Evolutionary conservation across 2,888 invertebrate genomes (phyloP), one percentile per base, ranked within the genome.

Genomic region (Peribatodes rhomboidaria): DNA sequence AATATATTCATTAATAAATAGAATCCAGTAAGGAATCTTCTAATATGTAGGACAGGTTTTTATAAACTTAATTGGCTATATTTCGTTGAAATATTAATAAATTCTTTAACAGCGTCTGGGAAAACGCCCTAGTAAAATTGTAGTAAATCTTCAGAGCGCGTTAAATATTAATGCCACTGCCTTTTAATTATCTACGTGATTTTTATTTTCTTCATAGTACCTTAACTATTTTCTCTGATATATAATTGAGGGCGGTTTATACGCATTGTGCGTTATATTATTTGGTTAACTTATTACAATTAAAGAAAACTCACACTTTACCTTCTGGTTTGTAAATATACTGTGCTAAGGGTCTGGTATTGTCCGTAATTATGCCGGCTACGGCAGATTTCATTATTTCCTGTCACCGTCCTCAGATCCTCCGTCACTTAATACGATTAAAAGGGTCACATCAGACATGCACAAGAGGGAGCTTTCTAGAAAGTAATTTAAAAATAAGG

Each of bases 391-490:
- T 87, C 83, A 88, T 88, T 87, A 86, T 85, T 81, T 82, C 83
- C 75, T 83, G 81, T 84, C 83, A 80, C 77, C 84, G 82, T 80
- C 78, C 79, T 79, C 77, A 77, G 79, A 81, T 81, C 82, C 83
- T 80, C 78, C 78, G 78, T 82, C 83, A 84, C 79, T 83, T 87
- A 86, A 89, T 86, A 78, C 83, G 82, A 87, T 89, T 88, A 86
- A 85, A 86, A 82, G 82, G 84, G 81, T 81, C 82, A 75, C 79
- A 78, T 81, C 76, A 81, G 76, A 77, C 81, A 80, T 79, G 77
- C 79, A 81, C 81, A 79, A 83, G 81, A 76, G 79, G 68, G 61
- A 71, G 75, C 75, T 74, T 78, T 74, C 78, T 78, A 72, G 69
- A 74, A 69, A 71, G 72, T 75, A 79, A 81, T 83, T 80, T 75